A percentile compares a stretch with the other conserved stretches of the same genome.
phyloP scores from a whole-genome alignment of 2,797 vertebrate species.

The Adelosebastes latens region DNA sequence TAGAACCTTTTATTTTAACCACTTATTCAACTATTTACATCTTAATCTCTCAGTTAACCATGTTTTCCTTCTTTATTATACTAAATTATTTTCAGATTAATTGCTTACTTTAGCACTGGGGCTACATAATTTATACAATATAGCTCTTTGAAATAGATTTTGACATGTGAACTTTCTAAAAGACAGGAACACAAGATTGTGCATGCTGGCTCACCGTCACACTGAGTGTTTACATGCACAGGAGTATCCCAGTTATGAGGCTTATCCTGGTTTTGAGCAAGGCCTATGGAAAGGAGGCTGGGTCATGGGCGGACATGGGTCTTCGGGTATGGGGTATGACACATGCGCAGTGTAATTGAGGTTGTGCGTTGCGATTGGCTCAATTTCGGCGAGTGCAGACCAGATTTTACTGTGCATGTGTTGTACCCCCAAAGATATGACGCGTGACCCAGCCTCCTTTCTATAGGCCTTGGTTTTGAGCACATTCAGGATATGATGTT shows the following conservation, averaged over 20 bases:
- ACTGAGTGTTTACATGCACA: background rate
- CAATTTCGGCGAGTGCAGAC: no score
- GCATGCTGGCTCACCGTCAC: background rate
- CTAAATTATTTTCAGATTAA: background rate
- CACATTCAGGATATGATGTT: fast-evolving
- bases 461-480: background rate
- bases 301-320: no score
- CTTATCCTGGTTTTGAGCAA: background rate
- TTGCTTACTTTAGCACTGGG: background rate
- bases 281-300: no score
- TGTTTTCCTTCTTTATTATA: no score
- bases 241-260: background rate
- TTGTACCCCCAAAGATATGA: no score
- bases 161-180: background rate
- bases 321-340: no score
- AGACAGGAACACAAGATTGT: background rate
- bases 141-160: background rate
- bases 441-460: no score
- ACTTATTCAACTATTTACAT: background rate
- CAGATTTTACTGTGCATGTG: no score
- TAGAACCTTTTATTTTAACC: background rate
- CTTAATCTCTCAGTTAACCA: no score
- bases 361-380: no score
- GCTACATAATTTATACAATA: background rate
- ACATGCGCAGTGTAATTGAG: no score